A percentile compares a stretch with the other conserved stretches of the same genome.
Conservation (phyloP, 1,140 invertebrate species). For the Drosophila ananassae region DNA sequence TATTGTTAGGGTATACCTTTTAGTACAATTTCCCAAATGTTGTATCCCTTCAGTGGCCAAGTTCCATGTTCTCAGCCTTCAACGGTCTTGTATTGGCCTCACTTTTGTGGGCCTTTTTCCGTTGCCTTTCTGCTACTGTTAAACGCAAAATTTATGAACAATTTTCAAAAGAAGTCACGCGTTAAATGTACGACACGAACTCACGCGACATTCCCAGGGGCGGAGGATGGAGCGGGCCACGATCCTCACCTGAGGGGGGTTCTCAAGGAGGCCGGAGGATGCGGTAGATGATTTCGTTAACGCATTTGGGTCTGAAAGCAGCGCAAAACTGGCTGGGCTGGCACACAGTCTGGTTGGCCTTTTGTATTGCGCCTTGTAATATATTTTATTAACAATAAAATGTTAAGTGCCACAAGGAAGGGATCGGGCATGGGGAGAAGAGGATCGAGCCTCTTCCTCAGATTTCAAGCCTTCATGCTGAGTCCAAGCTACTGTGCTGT, state of each 20-base stretch:
- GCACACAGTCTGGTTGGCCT: constrained; percentile 59
- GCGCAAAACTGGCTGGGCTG: constrained; percentile 12
- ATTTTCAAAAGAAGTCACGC: constrained; percentile 76
- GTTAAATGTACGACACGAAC: constrained; percentile 79
- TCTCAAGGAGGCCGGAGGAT: constrained; percentile 13
- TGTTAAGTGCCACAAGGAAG: constrained; percentile 74
- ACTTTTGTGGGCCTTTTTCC: constrained; percentile 41
- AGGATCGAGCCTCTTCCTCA: constrained; percentile 29
- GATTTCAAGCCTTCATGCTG: constrained; percentile 53
- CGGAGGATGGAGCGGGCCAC: neutral
- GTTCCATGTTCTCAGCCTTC: constrained; percentile 50
- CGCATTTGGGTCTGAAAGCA: constrained; percentile 58
- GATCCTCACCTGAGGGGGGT: constrained; percentile 3
- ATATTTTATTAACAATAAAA: constrained; percentile 83
- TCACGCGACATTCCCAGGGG: constrained; percentile 64
- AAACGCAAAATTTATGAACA: constrained; percentile 81
- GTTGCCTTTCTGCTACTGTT: constrained; percentile 73
- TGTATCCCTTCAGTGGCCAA: constrained; percentile 1
- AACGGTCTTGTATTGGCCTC: constrained; percentile 51
- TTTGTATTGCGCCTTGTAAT: constrained; percentile 79
- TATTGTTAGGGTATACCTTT: neutral
- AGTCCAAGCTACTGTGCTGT: constrained; percentile 60
- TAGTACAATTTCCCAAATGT: neutral
- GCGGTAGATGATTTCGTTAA: constrained; percentile 77
- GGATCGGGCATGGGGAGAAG: constrained; percentile 1